phyloP scores from a whole-genome alignment of 1,140 invertebrate species.

The Nixonia krombeini region DNA sequence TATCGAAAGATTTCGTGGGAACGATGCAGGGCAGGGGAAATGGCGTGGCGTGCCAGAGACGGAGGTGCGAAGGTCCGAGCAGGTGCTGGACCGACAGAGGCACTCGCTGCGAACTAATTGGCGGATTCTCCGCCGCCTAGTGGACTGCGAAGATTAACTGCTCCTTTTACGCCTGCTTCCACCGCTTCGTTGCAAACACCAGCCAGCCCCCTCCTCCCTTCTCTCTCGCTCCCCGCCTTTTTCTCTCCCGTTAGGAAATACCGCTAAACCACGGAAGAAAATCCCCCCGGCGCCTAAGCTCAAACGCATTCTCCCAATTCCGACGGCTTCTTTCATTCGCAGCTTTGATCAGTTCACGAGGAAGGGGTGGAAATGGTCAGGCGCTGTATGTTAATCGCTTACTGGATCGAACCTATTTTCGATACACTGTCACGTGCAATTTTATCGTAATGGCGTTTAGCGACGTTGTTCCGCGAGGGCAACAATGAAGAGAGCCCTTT shows the following conservation, averaged over 20 bases:
- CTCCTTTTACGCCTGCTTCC: conserved; percentile 10
- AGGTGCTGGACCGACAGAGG: conserved; percentile 57
- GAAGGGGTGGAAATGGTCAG: background rate
- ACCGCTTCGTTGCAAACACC: too few relatives aligned
- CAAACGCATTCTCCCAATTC: conserved; percentile 43
- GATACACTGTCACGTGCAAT: too few relatives aligned
- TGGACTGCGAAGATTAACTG: conserved; percentile 67
- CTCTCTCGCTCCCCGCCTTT: conserved; percentile 8
- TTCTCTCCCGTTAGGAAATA: conserved; percentile 21
- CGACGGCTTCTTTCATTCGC: conserved; percentile 27
- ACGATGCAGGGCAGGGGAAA: too few relatives aligned
- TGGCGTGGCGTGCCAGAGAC: too few relatives aligned
- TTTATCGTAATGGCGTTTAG: too few relatives aligned
- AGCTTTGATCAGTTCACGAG: conserved; percentile 32
- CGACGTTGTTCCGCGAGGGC: too few relatives aligned
- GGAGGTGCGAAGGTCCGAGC: conserved; percentile 43
- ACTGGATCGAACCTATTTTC: too few relatives aligned
- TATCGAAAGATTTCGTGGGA: conserved; percentile 16
- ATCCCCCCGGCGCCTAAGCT: conserved; percentile 30
- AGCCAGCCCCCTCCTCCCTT: conserved; percentile 23
- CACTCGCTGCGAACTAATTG: conserved; percentile 66
- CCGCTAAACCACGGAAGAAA: conserved; percentile 35
- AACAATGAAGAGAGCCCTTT: background rate
- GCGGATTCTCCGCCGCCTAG: conserved; percentile 63
- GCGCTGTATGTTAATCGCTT: too few relatives aligned